phyloP scores from a whole-genome alignment of 2,113 vertebrate genomes.

The Rhinopomastus cyanomelas region DNA sequence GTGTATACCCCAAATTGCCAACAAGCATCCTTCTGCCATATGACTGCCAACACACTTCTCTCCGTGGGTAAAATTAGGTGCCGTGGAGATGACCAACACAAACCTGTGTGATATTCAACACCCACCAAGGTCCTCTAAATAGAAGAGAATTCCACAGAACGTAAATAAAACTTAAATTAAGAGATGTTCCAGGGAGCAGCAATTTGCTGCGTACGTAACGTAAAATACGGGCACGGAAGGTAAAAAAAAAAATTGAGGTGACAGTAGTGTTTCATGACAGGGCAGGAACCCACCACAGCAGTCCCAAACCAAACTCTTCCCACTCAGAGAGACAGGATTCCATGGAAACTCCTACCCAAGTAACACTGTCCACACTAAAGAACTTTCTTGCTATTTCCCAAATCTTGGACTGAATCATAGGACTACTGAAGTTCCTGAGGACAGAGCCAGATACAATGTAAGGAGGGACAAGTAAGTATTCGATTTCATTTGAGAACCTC shows the following conservation, averaged over 20 bases:
- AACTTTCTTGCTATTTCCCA: not conserved
- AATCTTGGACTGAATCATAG: not conserved
- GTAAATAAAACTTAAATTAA: not conserved
- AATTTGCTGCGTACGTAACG: not conserved
- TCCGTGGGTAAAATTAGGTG: not conserved
- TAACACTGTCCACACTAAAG: not conserved
- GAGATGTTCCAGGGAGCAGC: not conserved
- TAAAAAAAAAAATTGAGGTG: not conserved
- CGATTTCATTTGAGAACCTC: not conserved
- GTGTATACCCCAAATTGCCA: not conserved
- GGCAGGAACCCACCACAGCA: not conserved
- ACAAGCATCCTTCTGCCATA: not conserved
- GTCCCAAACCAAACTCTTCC: not conserved
- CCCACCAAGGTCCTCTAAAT: not conserved
- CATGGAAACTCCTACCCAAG: accelerated
- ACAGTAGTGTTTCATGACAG: not conserved
- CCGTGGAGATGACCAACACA: not conserved
- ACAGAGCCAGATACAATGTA: not conserved
- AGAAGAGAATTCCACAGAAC: not conserved
- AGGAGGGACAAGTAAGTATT: not conserved
- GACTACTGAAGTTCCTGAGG: not conserved
- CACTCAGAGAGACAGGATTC: accelerated
- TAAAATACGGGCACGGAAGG: not conserved
- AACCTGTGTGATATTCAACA: not conserved
- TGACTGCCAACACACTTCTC: not conserved